Conservation (phyloP, 2,888 invertebrate species). For the Agrypnus murinus region DNA sequence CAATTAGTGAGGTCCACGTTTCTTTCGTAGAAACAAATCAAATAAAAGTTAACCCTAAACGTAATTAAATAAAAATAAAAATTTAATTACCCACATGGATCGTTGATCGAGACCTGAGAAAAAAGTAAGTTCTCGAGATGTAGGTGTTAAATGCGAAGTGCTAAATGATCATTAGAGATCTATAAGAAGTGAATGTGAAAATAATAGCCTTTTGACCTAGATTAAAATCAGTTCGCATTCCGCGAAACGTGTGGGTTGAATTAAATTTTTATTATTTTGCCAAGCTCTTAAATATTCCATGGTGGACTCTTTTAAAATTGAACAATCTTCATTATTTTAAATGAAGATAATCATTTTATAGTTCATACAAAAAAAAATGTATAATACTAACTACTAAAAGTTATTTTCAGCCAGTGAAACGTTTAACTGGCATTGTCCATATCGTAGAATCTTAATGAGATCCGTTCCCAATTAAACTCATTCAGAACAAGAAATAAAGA, state of each 20-base stretch:
- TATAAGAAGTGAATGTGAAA: slow-evolving; percentile 23
- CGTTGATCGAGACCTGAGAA: neutral
- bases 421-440: slow-evolving; percentile 28
- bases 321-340: too few species aligned
- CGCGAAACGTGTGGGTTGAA: slow-evolving; percentile 5
- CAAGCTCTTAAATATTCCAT: too few species aligned
- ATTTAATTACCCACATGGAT: too few species aligned
- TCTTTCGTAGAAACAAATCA: too few species aligned
- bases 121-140: neutral
- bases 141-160: slow-evolving; percentile 19
- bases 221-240: slow-evolving; percentile 23
- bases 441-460: slow-evolving; percentile 52
- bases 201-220: slow-evolving; percentile 17
- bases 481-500: slow-evolving; percentile 52
- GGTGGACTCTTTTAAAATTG: too few species aligned
- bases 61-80: too few species aligned
- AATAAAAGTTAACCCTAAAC: too few species aligned
- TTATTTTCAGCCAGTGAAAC: too few species aligned
- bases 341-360: too few species aligned
- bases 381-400: too few species aligned
- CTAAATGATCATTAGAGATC: slow-evolving; percentile 26
- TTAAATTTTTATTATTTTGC: too few species aligned
- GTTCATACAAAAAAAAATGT: neutral
- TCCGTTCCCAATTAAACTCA: slow-evolving; percentile 53
- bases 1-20: too few species aligned